These are phyloP conservation scores for Crypturellus undulatus DNA, from an alignment of 2,113 vertebrate species.

Conservation along the genomic window DNA sequence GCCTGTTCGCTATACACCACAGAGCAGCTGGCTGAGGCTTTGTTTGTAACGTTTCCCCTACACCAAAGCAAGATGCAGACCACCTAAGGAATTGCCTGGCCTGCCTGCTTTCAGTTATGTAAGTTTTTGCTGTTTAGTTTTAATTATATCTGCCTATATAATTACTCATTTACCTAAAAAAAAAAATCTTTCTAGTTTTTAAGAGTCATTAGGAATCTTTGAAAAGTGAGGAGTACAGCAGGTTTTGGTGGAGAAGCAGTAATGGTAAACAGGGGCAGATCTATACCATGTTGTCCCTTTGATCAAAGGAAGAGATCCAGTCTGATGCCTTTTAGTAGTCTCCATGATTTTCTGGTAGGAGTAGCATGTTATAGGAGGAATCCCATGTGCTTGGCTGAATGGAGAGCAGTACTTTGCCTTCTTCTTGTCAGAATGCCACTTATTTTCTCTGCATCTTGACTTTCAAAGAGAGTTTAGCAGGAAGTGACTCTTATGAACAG, in stretches of 20 bases:
- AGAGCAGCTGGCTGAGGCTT: too few species aligned
- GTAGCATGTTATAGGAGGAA: fast-evolving
- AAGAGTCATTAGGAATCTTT: fast-evolving
- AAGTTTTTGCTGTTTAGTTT: neutral
- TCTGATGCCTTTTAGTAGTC: neutral
- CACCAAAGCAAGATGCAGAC: fast-evolving
- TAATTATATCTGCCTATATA: fast-evolving
- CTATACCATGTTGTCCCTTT: fast-evolving
- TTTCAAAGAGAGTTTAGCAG: neutral
- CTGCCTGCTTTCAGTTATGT: fast-evolving
- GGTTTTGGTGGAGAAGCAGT: too few species aligned
- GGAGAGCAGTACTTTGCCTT: too few species aligned
- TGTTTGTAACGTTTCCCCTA: too few species aligned
- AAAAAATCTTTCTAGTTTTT: fast-evolving
- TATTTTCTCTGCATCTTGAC: neutral
- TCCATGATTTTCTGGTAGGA: neutral
- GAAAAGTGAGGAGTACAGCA: fast-evolving
- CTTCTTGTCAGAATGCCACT: neutral
- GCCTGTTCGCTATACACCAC: too few species aligned
- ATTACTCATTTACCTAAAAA: neutral
- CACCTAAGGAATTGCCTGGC: neutral
- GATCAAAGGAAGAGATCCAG: fast-evolving
- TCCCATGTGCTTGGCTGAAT: fast-evolving
- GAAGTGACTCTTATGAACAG: neutral
- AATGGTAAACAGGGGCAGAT: too few species aligned